Evolutionary conservation across 2,888 invertebrate species (phyloP).

Genomic region (Nomada goodeniana): DNA sequence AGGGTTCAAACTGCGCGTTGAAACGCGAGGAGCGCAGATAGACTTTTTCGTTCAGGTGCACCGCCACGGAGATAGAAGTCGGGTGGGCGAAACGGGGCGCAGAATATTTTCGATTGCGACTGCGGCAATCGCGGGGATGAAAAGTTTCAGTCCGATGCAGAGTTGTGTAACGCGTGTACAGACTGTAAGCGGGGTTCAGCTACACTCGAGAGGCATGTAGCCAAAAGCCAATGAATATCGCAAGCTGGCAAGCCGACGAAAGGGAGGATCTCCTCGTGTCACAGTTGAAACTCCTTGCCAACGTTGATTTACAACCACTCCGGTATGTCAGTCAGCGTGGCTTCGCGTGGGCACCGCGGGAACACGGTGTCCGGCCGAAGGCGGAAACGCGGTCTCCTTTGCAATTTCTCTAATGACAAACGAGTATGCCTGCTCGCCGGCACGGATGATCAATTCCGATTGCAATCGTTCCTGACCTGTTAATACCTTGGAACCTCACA

Average conservation of each 20-base stretch:
- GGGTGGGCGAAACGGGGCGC: too few species aligned
- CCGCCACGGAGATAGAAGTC: too few species aligned
- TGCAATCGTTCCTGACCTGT: too few species aligned
- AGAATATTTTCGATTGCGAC: too few species aligned
- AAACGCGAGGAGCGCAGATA: too few species aligned
- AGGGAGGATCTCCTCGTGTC: constrained; percentile 25
- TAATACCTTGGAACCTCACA: not conserved
- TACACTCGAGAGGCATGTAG: not conserved
- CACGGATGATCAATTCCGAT: too few species aligned
- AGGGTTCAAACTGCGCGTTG: too few species aligned
- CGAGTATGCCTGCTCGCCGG: constrained; percentile 16
- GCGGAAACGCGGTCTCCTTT: constrained; percentile 44
- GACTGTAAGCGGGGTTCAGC: too few species aligned
- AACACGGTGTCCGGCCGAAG: not conserved
- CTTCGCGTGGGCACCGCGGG: constrained; percentile 25
- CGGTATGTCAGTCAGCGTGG: constrained; percentile 17
- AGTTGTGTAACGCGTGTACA: not conserved
- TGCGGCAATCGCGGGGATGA: too few species aligned
- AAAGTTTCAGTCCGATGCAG: not conserved
- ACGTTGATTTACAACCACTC: constrained; percentile 54
- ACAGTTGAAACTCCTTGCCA: constrained; percentile 9
- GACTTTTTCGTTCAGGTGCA: too few species aligned
- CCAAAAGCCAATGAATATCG: constrained; percentile 26
- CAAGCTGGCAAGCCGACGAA: constrained; percentile 23
- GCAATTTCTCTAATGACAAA: constrained; percentile 45